Conservation (phyloP, 2,888 invertebrate genomes). For the Chironomus riparius region DNA sequence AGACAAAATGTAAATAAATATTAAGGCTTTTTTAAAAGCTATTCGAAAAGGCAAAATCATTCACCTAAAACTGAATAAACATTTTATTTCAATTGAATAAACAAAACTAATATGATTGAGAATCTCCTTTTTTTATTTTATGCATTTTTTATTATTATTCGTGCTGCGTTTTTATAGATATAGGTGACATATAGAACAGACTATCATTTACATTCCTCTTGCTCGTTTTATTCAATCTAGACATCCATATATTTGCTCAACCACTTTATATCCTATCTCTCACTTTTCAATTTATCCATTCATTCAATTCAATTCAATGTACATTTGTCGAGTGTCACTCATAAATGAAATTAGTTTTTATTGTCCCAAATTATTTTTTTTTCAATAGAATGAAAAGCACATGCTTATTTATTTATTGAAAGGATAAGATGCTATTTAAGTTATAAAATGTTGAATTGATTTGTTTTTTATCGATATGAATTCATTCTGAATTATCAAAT, state of each 20-base stretch:
- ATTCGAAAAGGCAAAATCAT: too few relatives aligned
- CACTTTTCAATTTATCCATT: background rate
- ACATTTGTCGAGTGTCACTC: constrained; percentile 6
- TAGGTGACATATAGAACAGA: background rate
- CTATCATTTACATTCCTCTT: background rate
- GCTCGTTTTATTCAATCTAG: background rate
- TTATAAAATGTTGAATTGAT: background rate
- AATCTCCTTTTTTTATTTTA: background rate
- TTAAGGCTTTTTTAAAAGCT: too few relatives aligned
- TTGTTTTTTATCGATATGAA: background rate
- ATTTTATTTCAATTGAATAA: background rate
- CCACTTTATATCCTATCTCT: background rate
- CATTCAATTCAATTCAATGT: background rate
- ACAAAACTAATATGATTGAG: background rate
- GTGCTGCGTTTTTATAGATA: background rate
- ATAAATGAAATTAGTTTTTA: constrained; percentile 9
- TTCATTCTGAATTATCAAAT: too few relatives aligned
- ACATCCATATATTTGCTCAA: too few relatives aligned
- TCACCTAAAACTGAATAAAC: background rate
- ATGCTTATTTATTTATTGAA: background rate
- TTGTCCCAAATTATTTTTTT: background rate
- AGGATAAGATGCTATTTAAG: background rate
- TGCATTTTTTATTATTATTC: background rate
- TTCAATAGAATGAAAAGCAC: background rate
- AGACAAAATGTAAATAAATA: too few relatives aligned